Conservation (phyloP, 2,797 vertebrate genomes). For the Arrhamphus sclerolepis region DNA sequence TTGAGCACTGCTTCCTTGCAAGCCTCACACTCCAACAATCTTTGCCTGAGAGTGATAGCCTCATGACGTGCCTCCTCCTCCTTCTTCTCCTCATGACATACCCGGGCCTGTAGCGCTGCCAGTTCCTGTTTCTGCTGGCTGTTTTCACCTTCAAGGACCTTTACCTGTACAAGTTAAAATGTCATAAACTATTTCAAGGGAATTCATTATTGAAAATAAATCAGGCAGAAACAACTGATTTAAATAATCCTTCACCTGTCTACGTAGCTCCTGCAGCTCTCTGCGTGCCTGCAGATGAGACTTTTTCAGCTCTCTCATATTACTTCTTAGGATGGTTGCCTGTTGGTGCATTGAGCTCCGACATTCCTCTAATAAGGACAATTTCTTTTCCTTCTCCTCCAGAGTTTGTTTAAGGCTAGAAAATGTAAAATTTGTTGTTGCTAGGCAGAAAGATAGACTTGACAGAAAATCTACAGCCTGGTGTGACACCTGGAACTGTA, state of each 20-base stretch:
- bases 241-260: slow-evolving; percentile 77
- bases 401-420: slow-evolving; percentile 78
- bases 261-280: slow-evolving; percentile 82
- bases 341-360: slow-evolving; percentile 74
- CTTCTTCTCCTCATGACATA: slow-evolving; percentile 75
- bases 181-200: slow-evolving; percentile 12
- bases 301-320: slow-evolving; percentile 79
- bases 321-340: slow-evolving; percentile 68
- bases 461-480: neutral
- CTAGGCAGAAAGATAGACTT: neutral
- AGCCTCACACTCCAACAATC: slow-evolving; percentile 75
- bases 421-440: neutral
- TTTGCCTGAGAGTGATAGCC: slow-evolving; percentile 75
- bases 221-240: slow-evolving; percentile 23
- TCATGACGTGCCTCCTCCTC: slow-evolving; percentile 77
- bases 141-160: slow-evolving; percentile 78
- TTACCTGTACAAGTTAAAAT: slow-evolving; percentile 74
- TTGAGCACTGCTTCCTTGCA: slow-evolving; percentile 74
- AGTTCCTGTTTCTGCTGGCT: slow-evolving; percentile 75
- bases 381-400: slow-evolving; percentile 83
- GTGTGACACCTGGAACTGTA: slow-evolving; percentile 56
- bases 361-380: slow-evolving; percentile 77
- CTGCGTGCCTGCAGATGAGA: slow-evolving; percentile 69
- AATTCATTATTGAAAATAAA: slow-evolving; percentile 33
- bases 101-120: slow-evolving; percentile 73